Evolutionary conservation across 2,888 invertebrate genomes (phyloP), one percentile per base, ranked within the genome.

Genomic region (Blastobasis adustella): DNA sequence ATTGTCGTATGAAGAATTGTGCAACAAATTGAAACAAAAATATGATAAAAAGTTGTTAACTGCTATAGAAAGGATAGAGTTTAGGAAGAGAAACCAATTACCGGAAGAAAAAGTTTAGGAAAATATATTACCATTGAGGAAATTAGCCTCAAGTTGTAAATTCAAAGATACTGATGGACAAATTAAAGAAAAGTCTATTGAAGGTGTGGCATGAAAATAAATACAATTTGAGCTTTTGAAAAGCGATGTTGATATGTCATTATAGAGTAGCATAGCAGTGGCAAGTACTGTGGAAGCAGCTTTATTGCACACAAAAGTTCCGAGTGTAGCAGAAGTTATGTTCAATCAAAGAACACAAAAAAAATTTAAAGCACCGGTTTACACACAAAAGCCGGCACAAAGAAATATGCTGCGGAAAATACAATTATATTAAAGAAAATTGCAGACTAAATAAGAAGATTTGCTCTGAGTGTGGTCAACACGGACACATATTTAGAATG

Each of bases 121-220:
- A 0, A 57, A 57, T 49, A 40, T 56, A 7, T 59, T 9, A 56
- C 49, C 5, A 41, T n/a, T 23, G 3, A 23, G 23, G 3, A 23
- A 23, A 23, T 23, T 23, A 23, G 23, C 23, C 23, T 23, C 23
- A 1, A 57, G 50, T n/a, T 59, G 56, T 10, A 38, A 54, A 7
- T 57, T 59, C 39, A 53, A 52, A 37, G 56, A 59, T 39, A 4
- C 37, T 5, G 55, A 59, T 8, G 58, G 57, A 9, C 58, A 57
- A 53, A 48, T 58, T n/a, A 58, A 55, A 39, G 58, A 57, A 54
- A 57, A 57, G 46, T 46, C 57, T 1, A 54, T 57, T 6, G 56
- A 57, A 8, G 59, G 59, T 4, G 55, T 55, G 0, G 1, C 6
- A 5, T 55, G 52, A 23, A 54, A 50, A 46, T 36, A 36, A 48